Base-by-base conservation (phyloP, 2,113 vertebrate genomes). In the Cyprinodon variegatus region DNA sequence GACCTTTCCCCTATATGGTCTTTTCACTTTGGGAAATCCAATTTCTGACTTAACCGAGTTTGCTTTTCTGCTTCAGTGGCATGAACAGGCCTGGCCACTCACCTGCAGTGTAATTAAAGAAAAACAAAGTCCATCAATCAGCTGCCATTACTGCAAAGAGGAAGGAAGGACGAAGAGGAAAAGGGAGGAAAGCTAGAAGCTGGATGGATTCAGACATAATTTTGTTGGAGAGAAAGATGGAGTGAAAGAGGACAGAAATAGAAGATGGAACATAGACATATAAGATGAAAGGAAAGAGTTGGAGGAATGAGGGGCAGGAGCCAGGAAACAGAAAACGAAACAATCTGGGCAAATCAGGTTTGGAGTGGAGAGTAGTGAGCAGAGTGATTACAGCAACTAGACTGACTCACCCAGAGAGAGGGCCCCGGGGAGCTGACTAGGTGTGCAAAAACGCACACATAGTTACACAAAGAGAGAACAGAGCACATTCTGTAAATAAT, bases 41-140 rank as follows among this genome's bases (percentile, higher is more conserved):
- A 91, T 94, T 84, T 90, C 78, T 88, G 83, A 85, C 72, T 79
- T 92, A 93, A 92, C 87, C 87, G 88, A 90, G 90, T 90, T 90
- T 76, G 88, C 88, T 90, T 93, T 92, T 93, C 90, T 89, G 90
- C 90, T 89, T 92, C 89, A 90, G 68, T 89, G 90, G 83, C 74
- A 78, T 88, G 86, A 88, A 76, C 87, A 86, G 89, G 72, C 90
- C 84, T 68, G 80, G 88, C 79, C 79, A 82, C 86, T 92, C 90
- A 93, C 92, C 89, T 91, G 90, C 91, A 91, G 84, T 92, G 89
- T 92, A 92, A 93, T 93, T 94, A 94, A 92, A 92, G 88, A 83
- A 84, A 92, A 93, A 92, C 89, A 92, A 92, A 92, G 89, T 91
- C 89, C 90, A 93, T 92, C 91, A 91, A 92, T 94, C 92, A 92